Percentiles rank a stretch among this genome's conserved stretches.
phyloP scores from a whole-genome alignment of 2,797 vertebrate genomes.

The Glossophaga mutica region DNA sequence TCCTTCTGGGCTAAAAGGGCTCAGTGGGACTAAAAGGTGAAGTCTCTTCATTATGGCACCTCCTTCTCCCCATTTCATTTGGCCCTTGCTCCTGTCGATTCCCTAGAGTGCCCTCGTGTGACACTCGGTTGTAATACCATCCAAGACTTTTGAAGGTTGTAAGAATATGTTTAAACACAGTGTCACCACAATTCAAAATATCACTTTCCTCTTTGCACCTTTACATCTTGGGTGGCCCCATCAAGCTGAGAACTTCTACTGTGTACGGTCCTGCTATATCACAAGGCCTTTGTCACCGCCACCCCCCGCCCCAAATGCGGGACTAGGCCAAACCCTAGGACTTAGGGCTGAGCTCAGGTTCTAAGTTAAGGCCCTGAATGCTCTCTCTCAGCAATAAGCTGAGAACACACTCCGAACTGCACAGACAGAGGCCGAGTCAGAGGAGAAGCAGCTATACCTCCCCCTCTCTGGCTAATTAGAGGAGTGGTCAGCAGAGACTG shows the following conservation, averaged over 20 bases:
- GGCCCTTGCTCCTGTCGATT: background rate
- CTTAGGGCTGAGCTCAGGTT: background rate
- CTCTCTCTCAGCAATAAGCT: background rate
- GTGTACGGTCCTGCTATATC: background rate
- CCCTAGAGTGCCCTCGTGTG: slow-evolving; percentile 52
- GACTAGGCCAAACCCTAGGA: background rate
- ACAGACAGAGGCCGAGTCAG: background rate
- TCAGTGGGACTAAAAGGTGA: background rate
- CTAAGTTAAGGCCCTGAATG: background rate
- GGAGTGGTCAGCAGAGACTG: background rate
- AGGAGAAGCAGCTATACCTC: background rate
- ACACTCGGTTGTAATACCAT: background rate
- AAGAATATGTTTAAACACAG: background rate
- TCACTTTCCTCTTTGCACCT: background rate
- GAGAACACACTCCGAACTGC: background rate
- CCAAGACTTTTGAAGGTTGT: accelerated
- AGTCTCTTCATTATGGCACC: background rate
- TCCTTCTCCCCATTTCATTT: background rate
- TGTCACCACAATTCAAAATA: background rate
- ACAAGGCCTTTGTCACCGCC: background rate
- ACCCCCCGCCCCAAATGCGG: background rate
- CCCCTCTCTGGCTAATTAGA: background rate
- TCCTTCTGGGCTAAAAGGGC: background rate
- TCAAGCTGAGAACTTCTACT: background rate
- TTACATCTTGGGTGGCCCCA: background rate